Evolutionary conservation across 2,797 vertebrate genomes (phyloP).

Genomic region (Eutrigla gurnardus): DNA sequence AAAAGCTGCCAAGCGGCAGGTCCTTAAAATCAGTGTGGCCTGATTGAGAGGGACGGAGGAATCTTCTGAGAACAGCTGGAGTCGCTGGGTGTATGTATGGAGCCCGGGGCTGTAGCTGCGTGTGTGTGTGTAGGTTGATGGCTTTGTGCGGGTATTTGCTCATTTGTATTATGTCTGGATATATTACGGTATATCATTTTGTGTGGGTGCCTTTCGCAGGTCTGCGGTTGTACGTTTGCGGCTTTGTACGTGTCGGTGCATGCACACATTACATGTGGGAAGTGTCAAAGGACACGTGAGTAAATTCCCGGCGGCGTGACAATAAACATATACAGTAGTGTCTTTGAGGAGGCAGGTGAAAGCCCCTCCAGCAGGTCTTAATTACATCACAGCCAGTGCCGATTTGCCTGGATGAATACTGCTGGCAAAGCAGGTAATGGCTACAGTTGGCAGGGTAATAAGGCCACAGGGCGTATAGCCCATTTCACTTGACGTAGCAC

Average conservation of each 20-base stretch:
- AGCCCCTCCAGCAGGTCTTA: conserved; percentile 54
- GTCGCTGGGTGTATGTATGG: conserved; percentile 53
- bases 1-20: conserved; percentile 71
- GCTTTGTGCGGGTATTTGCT: conserved; percentile 52
- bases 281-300: background rate
- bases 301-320: conserved; percentile 24
- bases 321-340: conserved; percentile 45
- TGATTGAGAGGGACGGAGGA: conserved; percentile 73
- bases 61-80: conserved; percentile 73
- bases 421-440: conserved; percentile 58
- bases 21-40: conserved; percentile 75
- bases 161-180: conserved; percentile 56
- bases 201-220: conserved; percentile 33
- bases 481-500: conserved; percentile 30
- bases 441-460: conserved; percentile 33
- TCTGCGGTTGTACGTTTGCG: conserved; percentile 10
- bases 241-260: conserved; percentile 16
- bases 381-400: conserved; percentile 61
- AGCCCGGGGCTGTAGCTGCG: conserved; percentile 47
- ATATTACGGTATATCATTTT: conserved; percentile 43
- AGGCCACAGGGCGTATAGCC: conserved; percentile 14
- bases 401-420: conserved; percentile 54
- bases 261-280: conserved; percentile 12
- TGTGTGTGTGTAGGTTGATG: conserved; percentile 57
- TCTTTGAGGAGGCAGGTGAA: conserved; percentile 55